Percentiles rank a stretch among this genome's conserved stretches.
These are phyloP conservation scores for Drosophila prosaltans DNA, from an alignment of 1,140 invertebrate species.

Conservation along the genomic window DNA sequence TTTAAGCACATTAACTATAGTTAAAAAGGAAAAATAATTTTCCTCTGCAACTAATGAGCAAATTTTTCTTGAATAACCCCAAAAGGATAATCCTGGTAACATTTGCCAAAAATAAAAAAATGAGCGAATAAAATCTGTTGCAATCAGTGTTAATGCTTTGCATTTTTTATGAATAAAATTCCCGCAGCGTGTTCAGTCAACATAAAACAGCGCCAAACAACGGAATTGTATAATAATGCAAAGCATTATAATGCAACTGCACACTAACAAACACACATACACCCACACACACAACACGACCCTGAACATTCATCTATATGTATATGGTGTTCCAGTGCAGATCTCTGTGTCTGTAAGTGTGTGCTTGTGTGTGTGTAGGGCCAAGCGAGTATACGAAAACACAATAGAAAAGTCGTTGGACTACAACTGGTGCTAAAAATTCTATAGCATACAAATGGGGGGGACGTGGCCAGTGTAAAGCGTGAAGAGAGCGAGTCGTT, in stretches of 20 bases:
- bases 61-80: slow-evolving; percentile 1
- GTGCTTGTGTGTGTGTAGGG: slow-evolving; percentile 34
- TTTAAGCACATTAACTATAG: not conserved
- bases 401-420: slow-evolving; percentile 55
- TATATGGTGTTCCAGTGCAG: not conserved
- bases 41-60: slow-evolving; percentile 1
- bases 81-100: slow-evolving; percentile 37
- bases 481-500: slow-evolving; percentile 34
- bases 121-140: slow-evolving; percentile 68
- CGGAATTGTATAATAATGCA: slow-evolving; percentile 48
- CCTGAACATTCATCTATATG: slow-evolving; percentile 28
- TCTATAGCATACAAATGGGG: slow-evolving; percentile 58
- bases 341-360: not conserved
- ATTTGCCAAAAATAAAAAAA: slow-evolving; percentile 27
- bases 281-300: slow-evolving; percentile 21
- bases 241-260: slow-evolving; percentile 67
- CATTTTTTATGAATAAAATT: slow-evolving; percentile 74
- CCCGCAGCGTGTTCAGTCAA: slow-evolving; percentile 43
- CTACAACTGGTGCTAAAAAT: slow-evolving; percentile 52
- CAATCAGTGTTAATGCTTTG: slow-evolving; percentile 76
- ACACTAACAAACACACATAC: no score
- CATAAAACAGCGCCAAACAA: slow-evolving; percentile 34
- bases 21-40: not conserved
- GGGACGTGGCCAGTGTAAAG: not conserved
- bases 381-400: slow-evolving; percentile 41